Conservation (phyloP, 2,888 invertebrate species). For the Boloria euphrosyne region DNA sequence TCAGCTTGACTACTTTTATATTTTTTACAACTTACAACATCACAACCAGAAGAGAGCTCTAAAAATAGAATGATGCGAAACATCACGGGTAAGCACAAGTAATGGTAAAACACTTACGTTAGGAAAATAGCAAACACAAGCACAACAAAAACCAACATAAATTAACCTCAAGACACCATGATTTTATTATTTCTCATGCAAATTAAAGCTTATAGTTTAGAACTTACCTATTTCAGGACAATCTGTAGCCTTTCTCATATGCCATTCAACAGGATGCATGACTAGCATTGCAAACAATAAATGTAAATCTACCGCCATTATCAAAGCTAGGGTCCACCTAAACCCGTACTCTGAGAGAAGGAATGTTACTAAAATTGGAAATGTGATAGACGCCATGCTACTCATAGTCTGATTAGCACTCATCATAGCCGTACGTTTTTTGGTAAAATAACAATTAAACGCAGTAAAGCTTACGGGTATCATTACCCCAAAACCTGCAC, state of each 20-base stretch:
- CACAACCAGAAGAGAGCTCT: conserved; percentile 51
- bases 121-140: conserved; percentile 3
- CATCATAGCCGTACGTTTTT: conserved; percentile 87
- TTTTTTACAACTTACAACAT: conserved; percentile 33
- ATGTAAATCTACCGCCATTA: conserved; percentile 86
- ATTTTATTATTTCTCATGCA: too few relatives aligned
- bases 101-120: conserved; percentile 1
- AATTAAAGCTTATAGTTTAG: not conserved
- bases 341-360: conserved; percentile 85
- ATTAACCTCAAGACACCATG: too few relatives aligned
- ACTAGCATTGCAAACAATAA: conserved; percentile 86
- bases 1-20: conserved; percentile 52
- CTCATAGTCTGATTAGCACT: conserved; percentile 88
- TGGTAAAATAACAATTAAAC: conserved; percentile 88
- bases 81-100: conserved; percentile 8
- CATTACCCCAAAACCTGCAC: conserved; percentile 87
- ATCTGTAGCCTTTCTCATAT: conserved; percentile 69
- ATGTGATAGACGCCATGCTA: conserved; percentile 85
- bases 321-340: conserved; percentile 85
- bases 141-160: not conserved
- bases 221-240: conserved; percentile 49
- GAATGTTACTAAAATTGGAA: conserved; percentile 84
- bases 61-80: conserved; percentile 42
- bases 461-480: conserved; percentile 87
- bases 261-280: conserved; percentile 90